Percentiles rank a stretch among this genome's conserved stretches.
These are phyloP conservation scores for Lasioglossum calceatum DNA, from an alignment of 2,888 invertebrate species.

Conservation along the genomic window DNA sequence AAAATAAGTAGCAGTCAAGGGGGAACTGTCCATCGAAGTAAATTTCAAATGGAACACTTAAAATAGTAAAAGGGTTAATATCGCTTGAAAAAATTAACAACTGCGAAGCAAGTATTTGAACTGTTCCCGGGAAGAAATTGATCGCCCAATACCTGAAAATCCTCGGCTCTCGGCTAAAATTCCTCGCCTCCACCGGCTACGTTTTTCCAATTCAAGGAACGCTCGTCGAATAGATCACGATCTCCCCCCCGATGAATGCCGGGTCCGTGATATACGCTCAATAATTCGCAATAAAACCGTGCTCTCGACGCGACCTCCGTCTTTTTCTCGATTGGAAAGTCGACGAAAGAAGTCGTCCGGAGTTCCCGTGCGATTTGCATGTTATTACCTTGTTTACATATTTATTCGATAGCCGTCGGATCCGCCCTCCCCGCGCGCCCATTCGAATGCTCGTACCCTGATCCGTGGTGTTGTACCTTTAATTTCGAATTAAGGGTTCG, in stretches of 20 bases:
- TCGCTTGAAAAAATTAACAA: not conserved
- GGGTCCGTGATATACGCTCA: slow-evolving; percentile 14
- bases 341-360: slow-evolving; percentile 45
- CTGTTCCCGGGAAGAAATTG: not conserved
- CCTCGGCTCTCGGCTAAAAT: not conserved
- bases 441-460: slow-evolving; percentile 66
- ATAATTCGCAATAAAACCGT: slow-evolving; percentile 52
- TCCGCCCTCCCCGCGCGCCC: not conserved
- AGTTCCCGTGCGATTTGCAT: slow-evolving; percentile 80
- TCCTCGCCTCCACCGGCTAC: not conserved
- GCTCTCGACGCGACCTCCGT: not conserved
- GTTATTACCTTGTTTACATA: slow-evolving; percentile 82
- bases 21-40: too few species aligned
- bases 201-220: not conserved
- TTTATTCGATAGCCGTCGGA: slow-evolving; percentile 75
- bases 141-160: not conserved
- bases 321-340: slow-evolving; percentile 38
- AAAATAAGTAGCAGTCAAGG: too few species aligned
- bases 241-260: not conserved
- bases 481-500: slow-evolving; percentile 74
- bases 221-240: slow-evolving; percentile 10
- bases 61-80: not conserved
- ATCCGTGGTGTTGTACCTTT: slow-evolving; percentile 68
- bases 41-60: too few species aligned
- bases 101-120: not conserved